These are phyloP conservation scores for Entomyzon cyanotis DNA, from an alignment of 2,113 vertebrate species.

Conservation along the genomic window DNA sequence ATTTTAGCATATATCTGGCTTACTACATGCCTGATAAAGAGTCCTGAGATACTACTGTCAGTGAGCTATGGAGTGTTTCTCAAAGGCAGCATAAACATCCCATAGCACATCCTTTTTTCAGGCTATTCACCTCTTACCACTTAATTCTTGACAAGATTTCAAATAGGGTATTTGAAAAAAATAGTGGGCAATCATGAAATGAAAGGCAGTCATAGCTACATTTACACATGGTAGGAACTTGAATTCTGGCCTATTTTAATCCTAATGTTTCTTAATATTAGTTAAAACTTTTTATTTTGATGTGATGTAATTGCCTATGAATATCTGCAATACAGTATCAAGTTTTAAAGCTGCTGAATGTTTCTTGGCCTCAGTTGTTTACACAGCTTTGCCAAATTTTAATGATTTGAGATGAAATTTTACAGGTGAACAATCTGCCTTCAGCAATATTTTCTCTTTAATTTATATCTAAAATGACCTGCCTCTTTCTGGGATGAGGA, in stretches of 20 bases:
- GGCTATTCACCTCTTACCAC: neutral
- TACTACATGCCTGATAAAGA: neutral
- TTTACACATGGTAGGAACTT: neutral
- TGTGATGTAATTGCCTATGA: conserved; percentile 4
- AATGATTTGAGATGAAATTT: conserved; percentile 55
- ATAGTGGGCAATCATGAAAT: neutral
- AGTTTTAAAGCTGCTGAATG: neutral
- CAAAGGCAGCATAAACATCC: neutral
- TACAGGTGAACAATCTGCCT: conserved; percentile 27
- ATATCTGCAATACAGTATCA: neutral
- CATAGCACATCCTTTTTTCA: conserved; percentile 3
- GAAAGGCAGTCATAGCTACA: neutral
- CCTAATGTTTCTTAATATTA: neutral
- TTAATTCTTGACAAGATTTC: neutral
- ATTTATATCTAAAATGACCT: conserved; percentile 1
- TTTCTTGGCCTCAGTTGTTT: neutral
- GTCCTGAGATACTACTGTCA: neutral
- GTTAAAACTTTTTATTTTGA: neutral
- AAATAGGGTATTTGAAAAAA: neutral
- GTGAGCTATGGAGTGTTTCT: conserved; percentile 32
- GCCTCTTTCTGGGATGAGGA: neutral
- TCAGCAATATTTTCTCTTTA: neutral
- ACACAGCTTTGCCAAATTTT: conserved; percentile 25
- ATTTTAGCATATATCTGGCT: conserved; percentile 10
- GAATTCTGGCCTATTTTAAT: neutral